These are phyloP conservation scores for Actinia tenebrosa DNA, from an alignment of 64 coral and sea anemone species.

Conservation along the genomic window DNA sequence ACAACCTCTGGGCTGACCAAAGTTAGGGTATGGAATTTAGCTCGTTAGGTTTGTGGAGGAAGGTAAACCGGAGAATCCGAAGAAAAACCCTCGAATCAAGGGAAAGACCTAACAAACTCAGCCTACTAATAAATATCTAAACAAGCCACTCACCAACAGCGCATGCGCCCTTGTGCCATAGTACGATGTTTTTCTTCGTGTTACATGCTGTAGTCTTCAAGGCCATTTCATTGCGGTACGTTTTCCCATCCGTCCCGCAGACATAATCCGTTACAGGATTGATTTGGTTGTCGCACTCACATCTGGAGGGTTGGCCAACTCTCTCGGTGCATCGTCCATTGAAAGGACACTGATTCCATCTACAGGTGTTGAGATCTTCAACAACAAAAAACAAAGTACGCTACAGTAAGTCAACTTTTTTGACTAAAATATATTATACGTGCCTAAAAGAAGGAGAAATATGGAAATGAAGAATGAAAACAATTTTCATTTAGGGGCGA, in stretches of 20 bases:
- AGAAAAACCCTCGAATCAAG: too few relatives aligned
- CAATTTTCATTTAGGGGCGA: too few relatives aligned
- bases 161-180: conserved; percentile 44
- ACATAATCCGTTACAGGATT: neutral
- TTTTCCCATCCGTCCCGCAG: conserved; percentile 46
- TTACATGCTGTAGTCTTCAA: conserved; percentile 29
- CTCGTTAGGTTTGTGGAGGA: too few relatives aligned
- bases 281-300: conserved; percentile 28
- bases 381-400: neutral
- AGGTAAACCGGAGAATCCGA: too few relatives aligned
- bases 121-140: neutral
- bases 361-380: conserved; percentile 36
- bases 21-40: too few relatives aligned
- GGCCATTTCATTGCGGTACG: conserved; percentile 28
- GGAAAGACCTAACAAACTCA: neutral
- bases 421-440: too few relatives aligned
- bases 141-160: conserved; percentile 31
- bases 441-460: too few relatives aligned
- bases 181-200: conserved; percentile 26
- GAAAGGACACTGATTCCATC: conserved; percentile 42
- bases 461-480: too few relatives aligned
- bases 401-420: too few relatives aligned
- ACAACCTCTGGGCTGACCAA: too few relatives aligned
- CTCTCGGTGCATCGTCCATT: conserved; percentile 30
- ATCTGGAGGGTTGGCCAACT: neutral